phyloP scores from a whole-genome alignment of 2,113 vertebrate species.

The Stegostoma tigrinum region DNA sequence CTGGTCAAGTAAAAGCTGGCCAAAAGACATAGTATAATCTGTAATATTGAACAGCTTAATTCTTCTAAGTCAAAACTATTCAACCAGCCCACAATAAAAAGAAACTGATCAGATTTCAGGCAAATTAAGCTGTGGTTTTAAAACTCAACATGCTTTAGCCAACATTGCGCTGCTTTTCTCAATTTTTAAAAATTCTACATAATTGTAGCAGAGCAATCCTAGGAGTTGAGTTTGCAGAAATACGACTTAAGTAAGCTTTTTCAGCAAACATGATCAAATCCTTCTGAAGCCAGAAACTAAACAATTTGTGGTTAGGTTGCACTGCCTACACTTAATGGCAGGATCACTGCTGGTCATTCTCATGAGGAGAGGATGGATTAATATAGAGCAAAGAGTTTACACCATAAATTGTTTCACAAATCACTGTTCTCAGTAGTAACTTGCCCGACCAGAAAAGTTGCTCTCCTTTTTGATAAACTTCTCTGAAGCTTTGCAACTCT shows the following conservation, averaged over 20 bases:
- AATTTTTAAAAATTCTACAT: background rate
- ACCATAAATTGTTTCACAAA: background rate
- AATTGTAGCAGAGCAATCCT: background rate
- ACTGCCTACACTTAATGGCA: background rate
- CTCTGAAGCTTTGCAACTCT: background rate
- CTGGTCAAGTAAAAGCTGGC: constrained; percentile 97
- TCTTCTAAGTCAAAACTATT: background rate
- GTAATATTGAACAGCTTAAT: background rate
- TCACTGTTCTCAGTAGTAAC: background rate
- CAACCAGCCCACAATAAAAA: background rate
- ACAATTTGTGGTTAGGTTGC: background rate
- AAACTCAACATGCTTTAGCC: background rate
- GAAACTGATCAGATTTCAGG: background rate
- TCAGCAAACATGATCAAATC: background rate
- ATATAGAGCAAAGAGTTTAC: background rate
- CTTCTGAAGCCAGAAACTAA: background rate
- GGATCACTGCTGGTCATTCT: background rate
- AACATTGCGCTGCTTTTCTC: background rate
- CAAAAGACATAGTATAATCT: constrained; percentile 38
- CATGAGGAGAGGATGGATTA: background rate
- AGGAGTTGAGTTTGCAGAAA: background rate
- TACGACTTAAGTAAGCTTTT: background rate
- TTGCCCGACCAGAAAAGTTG: background rate
- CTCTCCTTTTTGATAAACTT: background rate
- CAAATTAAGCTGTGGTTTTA: background rate